These are phyloP conservation scores for Molossus molossus DNA, from an alignment of 2,797 vertebrate genomes.

Conservation along the genomic window DNA sequence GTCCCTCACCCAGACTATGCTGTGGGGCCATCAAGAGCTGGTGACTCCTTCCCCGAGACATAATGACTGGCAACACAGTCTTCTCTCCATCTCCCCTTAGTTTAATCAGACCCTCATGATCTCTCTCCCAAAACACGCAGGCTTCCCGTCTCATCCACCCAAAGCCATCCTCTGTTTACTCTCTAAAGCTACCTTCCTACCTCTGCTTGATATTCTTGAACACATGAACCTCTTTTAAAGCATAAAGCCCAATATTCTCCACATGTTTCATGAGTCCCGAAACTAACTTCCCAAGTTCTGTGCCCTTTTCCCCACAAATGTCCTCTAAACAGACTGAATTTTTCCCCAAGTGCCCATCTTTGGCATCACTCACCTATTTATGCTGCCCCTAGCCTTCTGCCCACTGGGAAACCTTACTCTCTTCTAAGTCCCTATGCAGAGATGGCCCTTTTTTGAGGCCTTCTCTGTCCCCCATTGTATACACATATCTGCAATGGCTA, in stretches of 20 bases:
- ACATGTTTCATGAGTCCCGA: neutral
- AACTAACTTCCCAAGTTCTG: neutral
- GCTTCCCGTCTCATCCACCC: neutral
- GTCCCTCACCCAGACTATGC: neutral
- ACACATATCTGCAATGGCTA: accelerated
- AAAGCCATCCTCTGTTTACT: neutral
- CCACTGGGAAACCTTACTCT: neutral
- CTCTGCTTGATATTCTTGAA: neutral
- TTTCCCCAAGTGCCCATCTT: neutral
- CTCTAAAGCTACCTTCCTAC: neutral
- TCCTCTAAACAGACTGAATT: neutral
- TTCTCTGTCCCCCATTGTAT: neutral
- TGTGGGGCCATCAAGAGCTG: neutral
- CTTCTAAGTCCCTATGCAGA: neutral
- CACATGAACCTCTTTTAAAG: neutral
- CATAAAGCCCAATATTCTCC: neutral
- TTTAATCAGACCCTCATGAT: neutral
- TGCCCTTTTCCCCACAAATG: neutral
- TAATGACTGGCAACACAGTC: accelerated
- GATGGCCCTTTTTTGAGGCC: neutral
- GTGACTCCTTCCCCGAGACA: neutral
- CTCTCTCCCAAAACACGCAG: neutral
- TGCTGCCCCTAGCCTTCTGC: neutral
- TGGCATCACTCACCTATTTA: neutral
- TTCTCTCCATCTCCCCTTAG: neutral